Percentiles rank a stretch among this genome's conserved stretches.
Evolutionary conservation across 2,797 vertebrate genomes (phyloP).

Genomic region (Macropus fuliginosus): DNA sequence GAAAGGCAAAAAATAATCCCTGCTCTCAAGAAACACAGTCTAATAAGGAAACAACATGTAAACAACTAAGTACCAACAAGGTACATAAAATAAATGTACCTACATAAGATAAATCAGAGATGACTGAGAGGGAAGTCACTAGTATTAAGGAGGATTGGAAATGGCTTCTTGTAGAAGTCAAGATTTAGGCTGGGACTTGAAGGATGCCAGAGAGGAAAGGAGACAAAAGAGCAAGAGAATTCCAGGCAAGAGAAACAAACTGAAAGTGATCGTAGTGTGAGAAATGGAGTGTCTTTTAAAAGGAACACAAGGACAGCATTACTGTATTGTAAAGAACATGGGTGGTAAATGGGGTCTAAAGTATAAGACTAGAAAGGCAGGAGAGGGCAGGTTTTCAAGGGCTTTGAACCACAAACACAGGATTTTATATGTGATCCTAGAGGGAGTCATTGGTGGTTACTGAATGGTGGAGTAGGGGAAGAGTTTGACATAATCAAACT

Average conservation of each 20-base stretch:
- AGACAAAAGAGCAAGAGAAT: neutral
- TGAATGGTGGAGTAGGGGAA: too few species aligned
- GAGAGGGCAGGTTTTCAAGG: neutral
- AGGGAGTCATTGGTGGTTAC: too few species aligned
- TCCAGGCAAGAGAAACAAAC: neutral
- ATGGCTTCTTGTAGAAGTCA: neutral
- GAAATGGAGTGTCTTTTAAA: neutral
- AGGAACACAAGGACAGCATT: neutral
- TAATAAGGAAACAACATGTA: neutral
- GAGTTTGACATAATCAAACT: too few species aligned
- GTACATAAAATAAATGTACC: neutral
- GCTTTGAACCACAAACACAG: neutral
- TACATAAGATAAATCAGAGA: neutral
- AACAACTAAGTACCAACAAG: neutral
- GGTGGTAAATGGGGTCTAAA: neutral
- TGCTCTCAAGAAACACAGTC: neutral
- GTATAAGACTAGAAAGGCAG: neutral
- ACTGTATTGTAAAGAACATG: too few species aligned
- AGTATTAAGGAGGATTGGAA: neutral
- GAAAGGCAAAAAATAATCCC: neutral
- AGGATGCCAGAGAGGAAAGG: neutral
- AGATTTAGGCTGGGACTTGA: neutral
- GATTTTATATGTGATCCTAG: too few species aligned
- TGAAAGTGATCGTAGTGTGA: neutral
- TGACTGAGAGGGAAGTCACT: neutral